A percentile compares a stretch with the other conserved stretches of the same genome.
These are phyloP conservation scores for Neomonachus schauinslandi DNA, from an alignment of 2,113 vertebrate genomes.

Conservation along the genomic window DNA sequence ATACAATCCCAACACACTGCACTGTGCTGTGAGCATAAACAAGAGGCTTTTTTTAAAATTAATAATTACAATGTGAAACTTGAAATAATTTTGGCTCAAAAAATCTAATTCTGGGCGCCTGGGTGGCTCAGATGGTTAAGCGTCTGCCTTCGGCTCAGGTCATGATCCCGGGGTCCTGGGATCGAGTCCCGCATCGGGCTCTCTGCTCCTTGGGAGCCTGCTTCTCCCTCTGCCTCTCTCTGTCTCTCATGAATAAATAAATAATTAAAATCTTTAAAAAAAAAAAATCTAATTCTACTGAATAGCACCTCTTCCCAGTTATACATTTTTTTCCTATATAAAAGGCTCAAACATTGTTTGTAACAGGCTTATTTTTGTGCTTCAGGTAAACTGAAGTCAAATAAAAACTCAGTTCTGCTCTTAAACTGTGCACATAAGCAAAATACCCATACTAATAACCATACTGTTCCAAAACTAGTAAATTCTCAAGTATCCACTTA, in stretches of 20 bases:
- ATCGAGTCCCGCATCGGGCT: too few relatives aligned
- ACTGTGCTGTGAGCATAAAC: not conserved
- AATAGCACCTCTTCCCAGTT: not conserved
- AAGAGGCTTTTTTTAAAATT: not conserved
- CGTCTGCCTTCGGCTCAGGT: too few relatives aligned
- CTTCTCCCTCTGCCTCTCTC: too few relatives aligned
- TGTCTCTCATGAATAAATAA: too few relatives aligned
- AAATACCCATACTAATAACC: not conserved
- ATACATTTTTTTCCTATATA: not conserved
- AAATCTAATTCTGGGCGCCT: slow-evolving; percentile 5
- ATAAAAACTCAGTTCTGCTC: slow-evolving; percentile 23
- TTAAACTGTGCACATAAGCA: not conserved
- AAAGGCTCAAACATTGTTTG: not conserved
- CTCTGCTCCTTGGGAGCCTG: too few relatives aligned
- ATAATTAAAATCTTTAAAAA: too few relatives aligned
- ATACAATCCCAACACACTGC: not conserved
- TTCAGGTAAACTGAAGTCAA: slow-evolving; percentile 3
- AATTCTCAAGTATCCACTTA: not conserved
- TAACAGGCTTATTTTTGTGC: not conserved
- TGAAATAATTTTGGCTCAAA: slow-evolving; percentile 27
- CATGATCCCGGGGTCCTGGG: too few relatives aligned
- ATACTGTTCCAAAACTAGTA: not conserved
- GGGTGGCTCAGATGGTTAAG: too few relatives aligned
- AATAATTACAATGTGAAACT: slow-evolving; percentile 24
- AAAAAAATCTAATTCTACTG: slow-evolving; percentile 38